Percentiles rank a stretch among this genome's conserved stretches.
These are phyloP conservation scores for Poeciliopsis turneri DNA, from an alignment of 2,797 vertebrate genomes.

Conservation along the genomic window DNA sequence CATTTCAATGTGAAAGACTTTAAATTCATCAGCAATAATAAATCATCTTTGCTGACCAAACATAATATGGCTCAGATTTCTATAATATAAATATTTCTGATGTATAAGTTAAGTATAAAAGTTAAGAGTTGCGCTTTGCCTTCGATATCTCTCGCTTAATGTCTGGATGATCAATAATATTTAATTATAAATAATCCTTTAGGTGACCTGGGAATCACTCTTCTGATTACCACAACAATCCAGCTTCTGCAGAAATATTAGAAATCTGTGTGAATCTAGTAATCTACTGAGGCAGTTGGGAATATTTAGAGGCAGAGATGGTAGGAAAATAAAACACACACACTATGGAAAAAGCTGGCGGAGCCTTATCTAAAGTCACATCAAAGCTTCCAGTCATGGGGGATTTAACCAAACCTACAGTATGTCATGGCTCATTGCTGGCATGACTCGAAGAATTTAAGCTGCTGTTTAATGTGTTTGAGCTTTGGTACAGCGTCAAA, in stretches of 20 bases:
- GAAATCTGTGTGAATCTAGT: slow-evolving; percentile 25
- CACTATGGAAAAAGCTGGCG: slow-evolving; percentile 31
- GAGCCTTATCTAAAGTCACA: slow-evolving; percentile 24
- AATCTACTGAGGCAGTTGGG: slow-evolving; percentile 39
- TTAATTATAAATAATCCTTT: neutral
- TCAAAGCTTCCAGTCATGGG: slow-evolving; percentile 10
- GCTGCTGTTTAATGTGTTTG: slow-evolving; percentile 24
- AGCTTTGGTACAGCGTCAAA: slow-evolving; percentile 1
- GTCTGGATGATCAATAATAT: neutral
- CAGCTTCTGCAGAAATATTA: slow-evolving; percentile 49
- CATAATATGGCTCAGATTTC: too few relatives aligned
- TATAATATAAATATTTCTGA: too few relatives aligned
- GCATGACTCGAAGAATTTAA: slow-evolving; percentile 18
- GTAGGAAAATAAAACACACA: slow-evolving; percentile 13
- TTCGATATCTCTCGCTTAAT: neutral
- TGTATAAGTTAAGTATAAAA: too few relatives aligned
- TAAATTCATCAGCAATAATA: neutral
- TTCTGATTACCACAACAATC: slow-evolving; percentile 42
- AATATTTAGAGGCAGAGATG: slow-evolving; percentile 49
- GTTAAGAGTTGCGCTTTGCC: neutral
- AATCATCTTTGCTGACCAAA: neutral
- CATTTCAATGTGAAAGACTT: neutral
- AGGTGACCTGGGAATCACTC: slow-evolving; percentile 17
- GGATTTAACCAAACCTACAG: slow-evolving; percentile 16
- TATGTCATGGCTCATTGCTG: slow-evolving; percentile 10